Evolutionary conservation across 2,797 vertebrate genomes (phyloP).

Genomic region (Anabacerthia variegaticeps): DNA sequence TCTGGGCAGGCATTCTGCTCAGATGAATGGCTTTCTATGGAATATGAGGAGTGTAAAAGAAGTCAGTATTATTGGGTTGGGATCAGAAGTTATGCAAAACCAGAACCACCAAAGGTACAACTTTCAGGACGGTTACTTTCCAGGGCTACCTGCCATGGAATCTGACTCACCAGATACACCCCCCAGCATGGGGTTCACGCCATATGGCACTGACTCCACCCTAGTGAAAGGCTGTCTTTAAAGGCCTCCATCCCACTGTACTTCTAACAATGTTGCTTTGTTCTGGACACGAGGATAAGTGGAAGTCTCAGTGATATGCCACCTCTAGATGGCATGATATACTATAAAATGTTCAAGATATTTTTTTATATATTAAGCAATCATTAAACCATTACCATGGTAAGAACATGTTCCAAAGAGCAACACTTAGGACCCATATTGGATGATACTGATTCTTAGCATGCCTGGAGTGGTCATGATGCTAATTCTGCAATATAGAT

Average conservation of each 20-base stretch:
- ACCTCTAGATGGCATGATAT: conserved; percentile 68
- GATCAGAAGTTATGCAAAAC: neutral
- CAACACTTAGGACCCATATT: neutral
- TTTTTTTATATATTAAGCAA: neutral
- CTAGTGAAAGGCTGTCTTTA: neutral
- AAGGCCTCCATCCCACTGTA: neutral
- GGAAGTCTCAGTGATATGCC: neutral
- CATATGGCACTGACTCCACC: neutral
- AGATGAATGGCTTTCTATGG: neutral
- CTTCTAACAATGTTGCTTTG: neutral
- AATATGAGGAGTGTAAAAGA: neutral
- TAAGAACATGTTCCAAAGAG: neutral
- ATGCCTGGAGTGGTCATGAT: neutral
- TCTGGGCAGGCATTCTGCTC: neutral
- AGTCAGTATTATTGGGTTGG: neutral
- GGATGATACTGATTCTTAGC: neutral
- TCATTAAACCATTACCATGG: neutral
- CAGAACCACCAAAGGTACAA: neutral
- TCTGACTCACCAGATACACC: neutral
- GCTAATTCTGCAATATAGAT: neutral
- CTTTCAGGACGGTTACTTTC: neutral
- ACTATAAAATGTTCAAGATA: neutral
- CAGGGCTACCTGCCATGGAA: neutral
- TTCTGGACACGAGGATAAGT: neutral
- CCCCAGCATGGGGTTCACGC: neutral